phyloP scores from a whole-genome alignment of 2,797 vertebrate species.

The Sciaenops ocellatus region DNA sequence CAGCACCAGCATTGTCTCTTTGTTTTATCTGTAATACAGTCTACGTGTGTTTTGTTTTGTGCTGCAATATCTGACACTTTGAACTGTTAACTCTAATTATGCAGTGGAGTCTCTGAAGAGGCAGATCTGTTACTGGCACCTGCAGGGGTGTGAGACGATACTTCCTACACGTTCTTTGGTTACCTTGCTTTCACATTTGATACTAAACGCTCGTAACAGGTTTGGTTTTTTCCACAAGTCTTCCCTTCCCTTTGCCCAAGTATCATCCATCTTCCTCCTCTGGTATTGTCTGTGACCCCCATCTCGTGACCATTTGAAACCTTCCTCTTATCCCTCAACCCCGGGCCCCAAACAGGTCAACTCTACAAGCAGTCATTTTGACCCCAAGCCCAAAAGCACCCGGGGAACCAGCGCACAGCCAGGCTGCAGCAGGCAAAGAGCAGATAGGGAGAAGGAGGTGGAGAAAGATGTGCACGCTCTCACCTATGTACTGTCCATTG shows the following conservation, averaged over 20 bases:
- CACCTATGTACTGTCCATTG: constrained; percentile 97
- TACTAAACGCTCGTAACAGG: not conserved
- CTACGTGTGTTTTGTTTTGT: not conserved
- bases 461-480: constrained; percentile 85
- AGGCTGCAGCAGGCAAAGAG: constrained; percentile 77
- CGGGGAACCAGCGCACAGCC: constrained; percentile 68
- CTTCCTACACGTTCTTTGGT: constrained; percentile 26
- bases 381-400: constrained; percentile 59
- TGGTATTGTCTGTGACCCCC: constrained; percentile 4
- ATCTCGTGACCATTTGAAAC: constrained; percentile 29
- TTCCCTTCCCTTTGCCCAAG: not conserved
- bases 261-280: constrained; percentile 18
- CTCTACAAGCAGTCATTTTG: constrained; percentile 46
- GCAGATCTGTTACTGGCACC: constrained; percentile 47
- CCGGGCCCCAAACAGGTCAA: constrained; percentile 28
- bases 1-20: not conserved
- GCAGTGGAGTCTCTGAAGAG: constrained; percentile 33
- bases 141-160: constrained; percentile 38
- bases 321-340: constrained; percentile 59
- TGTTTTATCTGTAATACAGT: not conserved
- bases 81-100: constrained; percentile 22
- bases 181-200: not conserved
- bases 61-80: not conserved
- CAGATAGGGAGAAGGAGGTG: constrained; percentile 69
- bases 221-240: not conserved